phyloP scores from a whole-genome alignment of 2,797 vertebrate genomes.

The Sebastes baramenuke region DNA sequence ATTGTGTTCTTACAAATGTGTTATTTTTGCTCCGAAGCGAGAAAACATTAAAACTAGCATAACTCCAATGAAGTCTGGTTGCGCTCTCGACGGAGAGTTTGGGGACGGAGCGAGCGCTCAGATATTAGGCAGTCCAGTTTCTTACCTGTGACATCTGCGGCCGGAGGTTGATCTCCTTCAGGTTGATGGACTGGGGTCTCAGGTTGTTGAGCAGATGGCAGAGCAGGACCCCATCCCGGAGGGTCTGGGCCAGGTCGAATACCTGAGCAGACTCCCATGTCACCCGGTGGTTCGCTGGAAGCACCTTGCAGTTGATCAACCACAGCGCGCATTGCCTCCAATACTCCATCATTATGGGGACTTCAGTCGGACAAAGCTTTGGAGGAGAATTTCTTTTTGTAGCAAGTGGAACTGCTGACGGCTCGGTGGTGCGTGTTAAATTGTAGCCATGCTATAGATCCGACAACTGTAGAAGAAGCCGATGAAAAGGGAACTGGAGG shows the following conservation, averaged over 20 bases:
- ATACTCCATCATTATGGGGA: constrained; percentile 87
- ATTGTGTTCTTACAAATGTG: accelerated
- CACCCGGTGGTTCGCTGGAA: constrained; percentile 92
- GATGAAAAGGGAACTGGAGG: background rate
- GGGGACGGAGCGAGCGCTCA: background rate
- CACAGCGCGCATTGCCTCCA: constrained; percentile 96
- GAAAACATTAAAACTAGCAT: background rate
- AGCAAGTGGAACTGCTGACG: constrained; percentile 2
- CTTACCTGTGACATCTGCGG: constrained; percentile 98
- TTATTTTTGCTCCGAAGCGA: accelerated
- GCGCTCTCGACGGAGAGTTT: background rate
- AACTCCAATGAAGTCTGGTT: constrained; percentile 17
- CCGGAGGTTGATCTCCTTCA: constrained; percentile 95
- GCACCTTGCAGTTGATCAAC: constrained; percentile 95
- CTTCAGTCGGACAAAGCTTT: constrained; percentile 9
- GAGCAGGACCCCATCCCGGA: constrained; percentile 94
- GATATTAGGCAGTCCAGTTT: background rate
- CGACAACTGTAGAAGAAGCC: background rate
- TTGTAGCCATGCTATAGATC: constrained; percentile 50
- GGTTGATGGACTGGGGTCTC: constrained; percentile 89
- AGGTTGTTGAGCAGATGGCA: constrained; percentile 98
- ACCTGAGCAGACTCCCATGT: constrained; percentile 97
- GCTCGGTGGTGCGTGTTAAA: constrained; percentile 17
- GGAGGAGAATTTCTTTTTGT: background rate
- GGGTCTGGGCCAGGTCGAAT: constrained; percentile 95